Conservation (phyloP, 53 echinoderm and acorn worm genomes). For the Antedon mediterranea region DNA sequence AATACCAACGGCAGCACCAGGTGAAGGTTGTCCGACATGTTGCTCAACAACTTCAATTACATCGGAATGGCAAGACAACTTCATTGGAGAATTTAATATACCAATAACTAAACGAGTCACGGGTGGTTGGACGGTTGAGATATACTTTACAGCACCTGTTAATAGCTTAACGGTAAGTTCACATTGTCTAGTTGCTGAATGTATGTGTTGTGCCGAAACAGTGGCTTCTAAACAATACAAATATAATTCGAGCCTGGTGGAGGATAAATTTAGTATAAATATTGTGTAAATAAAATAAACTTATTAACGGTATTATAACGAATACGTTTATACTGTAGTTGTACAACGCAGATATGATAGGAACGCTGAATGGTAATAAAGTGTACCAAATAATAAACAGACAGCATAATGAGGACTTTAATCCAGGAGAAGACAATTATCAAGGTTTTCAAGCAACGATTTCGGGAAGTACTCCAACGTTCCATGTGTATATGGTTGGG, state of each 20-base stretch:
- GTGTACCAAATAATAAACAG: too few species aligned
- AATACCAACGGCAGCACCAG: background rate
- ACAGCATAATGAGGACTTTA: too few species aligned
- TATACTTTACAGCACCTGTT: conserved; percentile 47
- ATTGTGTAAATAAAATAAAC: background rate
- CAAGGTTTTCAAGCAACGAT: background rate
- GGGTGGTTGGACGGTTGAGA: conserved; percentile 38
- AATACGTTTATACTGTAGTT: too few species aligned
- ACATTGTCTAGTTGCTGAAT: too few species aligned
- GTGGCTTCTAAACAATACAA: background rate
- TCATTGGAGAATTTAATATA: conserved; percentile 29
- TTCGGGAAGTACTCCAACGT: background rate
- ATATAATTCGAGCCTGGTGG: background rate
- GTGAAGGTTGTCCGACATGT: conserved; percentile 2
- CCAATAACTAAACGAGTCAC: conserved; percentile 28
- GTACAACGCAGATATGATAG: too few species aligned
- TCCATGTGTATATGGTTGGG: conserved; percentile 12
- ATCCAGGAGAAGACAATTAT: background rate
- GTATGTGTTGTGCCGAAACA: background rate
- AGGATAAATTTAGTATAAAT: background rate
- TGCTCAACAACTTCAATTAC: conserved; percentile 2
- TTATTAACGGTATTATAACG: too few species aligned
- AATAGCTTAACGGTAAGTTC: conserved; percentile 37
- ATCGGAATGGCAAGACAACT: conserved; percentile 34
- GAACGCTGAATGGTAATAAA: too few species aligned